Evolutionary conservation across 64 coral and sea anemone species (phyloP).

Genomic region (Astreopora myriophthalma): DNA sequence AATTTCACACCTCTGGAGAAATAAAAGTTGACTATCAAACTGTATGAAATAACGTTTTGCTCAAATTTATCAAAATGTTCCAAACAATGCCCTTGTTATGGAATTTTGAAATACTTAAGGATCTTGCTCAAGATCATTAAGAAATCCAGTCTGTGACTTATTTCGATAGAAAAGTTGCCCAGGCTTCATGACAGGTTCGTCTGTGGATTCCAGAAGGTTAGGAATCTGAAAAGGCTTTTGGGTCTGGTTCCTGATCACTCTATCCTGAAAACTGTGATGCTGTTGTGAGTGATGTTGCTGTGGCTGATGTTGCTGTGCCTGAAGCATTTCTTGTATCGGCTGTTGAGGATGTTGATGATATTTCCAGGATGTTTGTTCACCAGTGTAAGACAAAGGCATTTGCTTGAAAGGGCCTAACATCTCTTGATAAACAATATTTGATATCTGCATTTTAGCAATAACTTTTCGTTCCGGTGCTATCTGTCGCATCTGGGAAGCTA

Average conservation of each 20-base stretch:
- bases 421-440: slow-evolving; percentile 22
- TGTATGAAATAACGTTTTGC: neutral
- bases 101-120: neutral
- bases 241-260: neutral
- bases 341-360: neutral
- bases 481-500: neutral
- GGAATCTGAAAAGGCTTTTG: slow-evolving; percentile 17
- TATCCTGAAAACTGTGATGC: neutral
- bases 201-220: neutral
- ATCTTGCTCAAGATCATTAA: neutral
- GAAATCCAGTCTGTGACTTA: neutral
- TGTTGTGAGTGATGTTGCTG: too few relatives aligned
- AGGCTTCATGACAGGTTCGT: neutral
- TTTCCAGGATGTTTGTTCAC: neutral
- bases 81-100: neutral
- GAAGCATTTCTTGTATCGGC: neutral
- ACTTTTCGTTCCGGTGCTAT: slow-evolving; percentile 14
- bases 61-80: neutral
- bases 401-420: neutral
- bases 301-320: too few relatives aligned
- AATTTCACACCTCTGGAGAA: neutral
- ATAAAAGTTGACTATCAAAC: neutral
- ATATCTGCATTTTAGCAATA: slow-evolving; percentile 1
- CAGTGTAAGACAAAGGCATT: neutral
- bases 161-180: slow-evolving; percentile 18